A percentile compares a stretch with the other conserved stretches of the same genome.
Evolutionary conservation across 2,797 vertebrate species (phyloP).

Genomic region (Alcedo quadribrachys): DNA sequence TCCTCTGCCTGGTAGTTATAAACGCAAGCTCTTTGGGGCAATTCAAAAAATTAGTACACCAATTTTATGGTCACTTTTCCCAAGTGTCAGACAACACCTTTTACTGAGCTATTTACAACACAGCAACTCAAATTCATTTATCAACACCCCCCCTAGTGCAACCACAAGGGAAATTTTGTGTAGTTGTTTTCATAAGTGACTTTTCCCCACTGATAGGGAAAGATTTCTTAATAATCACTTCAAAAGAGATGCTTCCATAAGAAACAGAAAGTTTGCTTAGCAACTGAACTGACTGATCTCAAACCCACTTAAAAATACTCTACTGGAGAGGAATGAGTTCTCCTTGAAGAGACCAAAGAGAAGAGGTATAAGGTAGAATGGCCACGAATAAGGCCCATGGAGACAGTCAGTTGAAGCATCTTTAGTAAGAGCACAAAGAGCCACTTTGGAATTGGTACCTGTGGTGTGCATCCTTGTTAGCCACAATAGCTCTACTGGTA

Average conservation of each 20-base stretch:
- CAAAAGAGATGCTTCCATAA: not conserved
- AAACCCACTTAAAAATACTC: not conserved
- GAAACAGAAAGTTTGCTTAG: not conserved
- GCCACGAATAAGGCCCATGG: not conserved
- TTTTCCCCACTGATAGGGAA: not conserved
- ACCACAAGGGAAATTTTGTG: not conserved
- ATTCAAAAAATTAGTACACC: not conserved
- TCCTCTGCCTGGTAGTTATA: not conserved
- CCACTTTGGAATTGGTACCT: not conserved
- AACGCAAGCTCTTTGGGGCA: not conserved
- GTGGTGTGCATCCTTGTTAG: not conserved
- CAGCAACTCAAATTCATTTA: not conserved
- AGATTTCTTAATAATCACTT: not conserved
- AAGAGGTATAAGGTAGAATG: not conserved
- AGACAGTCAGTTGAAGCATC: not conserved
- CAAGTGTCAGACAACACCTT: not conserved
- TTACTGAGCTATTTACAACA: not conserved
- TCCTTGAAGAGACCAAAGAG: not conserved
- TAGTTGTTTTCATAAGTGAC: not conserved
- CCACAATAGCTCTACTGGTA: not conserved
- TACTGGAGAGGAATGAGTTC: not conserved
- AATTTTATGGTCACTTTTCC: not conserved
- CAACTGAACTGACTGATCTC: not conserved
- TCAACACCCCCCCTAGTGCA: not conserved
- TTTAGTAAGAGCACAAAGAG: not conserved